Conservation (phyloP, 2,888 invertebrate species). For the Epirrhoe tristata region DNA sequence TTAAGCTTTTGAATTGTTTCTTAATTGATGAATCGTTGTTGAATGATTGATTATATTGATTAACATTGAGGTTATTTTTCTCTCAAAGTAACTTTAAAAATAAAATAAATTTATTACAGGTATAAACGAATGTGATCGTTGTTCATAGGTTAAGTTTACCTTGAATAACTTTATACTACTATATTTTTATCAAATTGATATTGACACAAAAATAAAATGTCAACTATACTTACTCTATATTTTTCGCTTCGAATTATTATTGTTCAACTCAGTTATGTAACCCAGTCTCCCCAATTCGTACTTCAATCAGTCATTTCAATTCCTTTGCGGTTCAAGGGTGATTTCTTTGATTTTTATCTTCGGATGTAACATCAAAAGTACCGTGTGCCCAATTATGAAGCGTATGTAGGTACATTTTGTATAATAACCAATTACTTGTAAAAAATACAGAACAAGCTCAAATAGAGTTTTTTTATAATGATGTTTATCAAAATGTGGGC, state of each 20-base stretch:
- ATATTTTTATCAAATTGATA: no score
- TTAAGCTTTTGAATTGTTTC: background rate
- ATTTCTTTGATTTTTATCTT: background rate
- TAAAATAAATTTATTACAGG: no score
- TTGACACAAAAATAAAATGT: no score
- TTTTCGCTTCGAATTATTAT: no score
- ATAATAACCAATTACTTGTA: constrained; percentile 3
- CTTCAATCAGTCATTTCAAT: background rate
- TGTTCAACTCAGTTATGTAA: no score
- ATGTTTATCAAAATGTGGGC: no score
- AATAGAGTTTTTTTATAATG: background rate
- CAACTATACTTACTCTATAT: no score
- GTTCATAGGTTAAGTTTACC: no score
- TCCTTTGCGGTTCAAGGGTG: background rate
- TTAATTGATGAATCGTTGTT: background rate
- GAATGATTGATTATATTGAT: background rate
- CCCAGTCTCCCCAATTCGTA: background rate
- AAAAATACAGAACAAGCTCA: background rate
- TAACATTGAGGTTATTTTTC: background rate
- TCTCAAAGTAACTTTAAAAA: no score
- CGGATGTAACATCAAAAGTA: background rate
- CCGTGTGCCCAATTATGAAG: background rate
- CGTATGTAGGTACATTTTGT: background rate
- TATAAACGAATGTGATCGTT: no score
- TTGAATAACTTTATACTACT: no score